Conservation (phyloP, 2,113 vertebrate species). For the Lynx canadensis region DNA sequence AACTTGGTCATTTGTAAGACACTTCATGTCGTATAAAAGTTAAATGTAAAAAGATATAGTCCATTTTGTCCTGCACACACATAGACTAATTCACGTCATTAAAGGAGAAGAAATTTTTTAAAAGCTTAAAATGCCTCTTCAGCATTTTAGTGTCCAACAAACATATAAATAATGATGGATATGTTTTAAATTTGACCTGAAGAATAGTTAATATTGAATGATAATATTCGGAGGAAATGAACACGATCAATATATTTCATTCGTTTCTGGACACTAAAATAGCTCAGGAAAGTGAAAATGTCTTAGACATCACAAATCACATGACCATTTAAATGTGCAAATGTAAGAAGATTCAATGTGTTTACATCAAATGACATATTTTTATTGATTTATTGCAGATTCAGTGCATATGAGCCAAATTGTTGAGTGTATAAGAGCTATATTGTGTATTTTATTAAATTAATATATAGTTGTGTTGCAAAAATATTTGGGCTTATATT, state of each 20-base stretch:
- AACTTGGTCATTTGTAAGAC: conserved; percentile 91
- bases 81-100: conserved; percentile 86
- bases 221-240: conserved; percentile 81
- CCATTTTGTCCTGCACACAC: conserved; percentile 88
- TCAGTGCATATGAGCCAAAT: conserved; percentile 99
- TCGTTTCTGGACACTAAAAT: conserved; percentile 95
- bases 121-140: conserved; percentile 82
- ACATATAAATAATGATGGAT: conserved; percentile 75
- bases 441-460: conserved; percentile 99
- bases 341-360: conserved; percentile 99
- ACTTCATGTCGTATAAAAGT: conserved; percentile 91
- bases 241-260: conserved; percentile 84
- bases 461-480: conserved; percentile 99
- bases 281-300: conserved; percentile 94
- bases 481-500: conserved; percentile 99
- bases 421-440: conserved; percentile 99
- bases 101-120: conserved; percentile 70
- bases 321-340: conserved; percentile 98
- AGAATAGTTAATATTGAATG: conserved; percentile 72
- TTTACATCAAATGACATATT: conserved; percentile 99
- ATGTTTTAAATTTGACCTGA: conserved; percentile 69
- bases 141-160: conserved; percentile 91
- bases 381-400: conserved; percentile 99
- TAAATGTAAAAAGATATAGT: conserved; percentile 88
- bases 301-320: conserved; percentile 95